Percentiles rank a stretch among this genome's conserved stretches.
Evolutionary conservation across 1,140 invertebrate species (phyloP).

Genomic region (Euglossa dilemma): DNA sequence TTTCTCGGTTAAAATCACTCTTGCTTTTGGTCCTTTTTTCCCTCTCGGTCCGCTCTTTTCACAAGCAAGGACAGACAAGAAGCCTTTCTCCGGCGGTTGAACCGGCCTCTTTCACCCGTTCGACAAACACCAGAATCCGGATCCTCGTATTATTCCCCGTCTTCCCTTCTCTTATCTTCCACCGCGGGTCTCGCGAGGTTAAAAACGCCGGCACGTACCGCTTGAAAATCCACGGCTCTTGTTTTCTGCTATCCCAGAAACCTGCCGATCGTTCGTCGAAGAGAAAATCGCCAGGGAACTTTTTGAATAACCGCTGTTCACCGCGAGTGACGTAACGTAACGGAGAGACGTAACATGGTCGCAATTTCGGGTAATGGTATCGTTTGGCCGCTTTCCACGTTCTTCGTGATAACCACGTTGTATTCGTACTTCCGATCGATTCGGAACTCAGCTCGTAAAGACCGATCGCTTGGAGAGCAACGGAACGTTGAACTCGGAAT

Average conservation of each 20-base stretch:
- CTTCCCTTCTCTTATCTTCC: background rate
- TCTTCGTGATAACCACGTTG: background rate
- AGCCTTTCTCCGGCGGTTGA: slow-evolving; percentile 30
- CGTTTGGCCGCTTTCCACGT: background rate
- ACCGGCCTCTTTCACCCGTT: slow-evolving; percentile 25
- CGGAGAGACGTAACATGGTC: background rate
- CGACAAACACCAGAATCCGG: background rate
- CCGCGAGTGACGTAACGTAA: background rate
- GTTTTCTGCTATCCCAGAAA: too few relatives aligned
- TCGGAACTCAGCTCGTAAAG: background rate
- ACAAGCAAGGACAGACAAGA: slow-evolving; percentile 30
- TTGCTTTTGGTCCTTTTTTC: slow-evolving; percentile 43
- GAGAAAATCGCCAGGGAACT: too few relatives aligned
- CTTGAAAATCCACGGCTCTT: background rate
- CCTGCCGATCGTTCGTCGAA: too few relatives aligned
- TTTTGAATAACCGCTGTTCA: too few relatives aligned
- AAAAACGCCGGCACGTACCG: background rate
- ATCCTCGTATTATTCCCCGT: background rate
- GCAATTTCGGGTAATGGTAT: background rate
- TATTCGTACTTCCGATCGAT: background rate
- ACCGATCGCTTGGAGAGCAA: background rate
- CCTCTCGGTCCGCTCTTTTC: slow-evolving; percentile 27
- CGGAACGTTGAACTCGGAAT: background rate
- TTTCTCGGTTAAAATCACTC: slow-evolving; percentile 63
- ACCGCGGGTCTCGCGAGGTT: too few relatives aligned